Conservation (phyloP, 2,797 vertebrate genomes). For the Pogonophryne albipinna region DNA sequence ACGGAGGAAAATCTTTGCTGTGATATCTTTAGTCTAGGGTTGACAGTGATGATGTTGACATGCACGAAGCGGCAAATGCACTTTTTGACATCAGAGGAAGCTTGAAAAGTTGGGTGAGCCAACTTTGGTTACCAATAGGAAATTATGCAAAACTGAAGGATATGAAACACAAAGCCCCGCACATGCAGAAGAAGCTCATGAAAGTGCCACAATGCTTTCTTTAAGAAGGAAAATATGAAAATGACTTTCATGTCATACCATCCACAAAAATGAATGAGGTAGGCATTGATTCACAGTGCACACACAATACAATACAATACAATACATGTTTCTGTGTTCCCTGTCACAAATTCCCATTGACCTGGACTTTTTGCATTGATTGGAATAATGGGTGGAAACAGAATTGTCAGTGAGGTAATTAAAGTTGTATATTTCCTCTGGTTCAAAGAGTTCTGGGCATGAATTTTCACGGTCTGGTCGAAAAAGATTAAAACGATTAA, state of each 20-base stretch:
- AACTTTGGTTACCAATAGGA: not conserved
- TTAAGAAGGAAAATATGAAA: not conserved
- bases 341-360: not conserved
- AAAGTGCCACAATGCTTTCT: constrained; percentile 1
- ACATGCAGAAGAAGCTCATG: not conserved
- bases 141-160: constrained; percentile 7
- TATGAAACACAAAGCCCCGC: not conserved
- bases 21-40: constrained; percentile 15
- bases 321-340: not conserved
- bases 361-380: not conserved
- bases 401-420: not conserved
- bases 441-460: not conserved
- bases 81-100: not conserved
- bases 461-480: not conserved
- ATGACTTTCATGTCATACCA: not conserved
- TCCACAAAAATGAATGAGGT: not conserved
- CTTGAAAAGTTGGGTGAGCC: not conserved
- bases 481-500: not conserved
- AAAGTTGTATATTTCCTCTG: not conserved
- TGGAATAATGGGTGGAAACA: not conserved
- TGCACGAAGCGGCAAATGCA: not conserved
- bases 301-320: no score
- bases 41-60: constrained; percentile 30
- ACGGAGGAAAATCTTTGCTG: constrained; percentile 19
- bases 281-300: not conserved